Percentiles rank a stretch among this genome's conserved stretches.
phyloP scores from a whole-genome alignment of 2,113 vertebrate species.

The Pelecanus crispus region DNA sequence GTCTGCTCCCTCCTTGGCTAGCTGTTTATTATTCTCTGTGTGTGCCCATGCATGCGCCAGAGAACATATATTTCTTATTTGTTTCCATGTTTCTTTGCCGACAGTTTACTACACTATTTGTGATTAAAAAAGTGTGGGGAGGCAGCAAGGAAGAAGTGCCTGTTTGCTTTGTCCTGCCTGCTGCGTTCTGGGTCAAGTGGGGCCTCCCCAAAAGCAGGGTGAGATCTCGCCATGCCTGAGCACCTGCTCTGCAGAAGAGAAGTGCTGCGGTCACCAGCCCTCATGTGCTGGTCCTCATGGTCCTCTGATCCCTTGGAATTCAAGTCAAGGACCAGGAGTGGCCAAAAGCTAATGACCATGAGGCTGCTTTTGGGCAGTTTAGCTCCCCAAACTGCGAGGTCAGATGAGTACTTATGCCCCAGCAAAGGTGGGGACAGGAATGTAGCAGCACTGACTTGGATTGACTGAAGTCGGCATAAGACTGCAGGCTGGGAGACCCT shows the following conservation, averaged over 20 bases:
- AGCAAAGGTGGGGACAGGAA: background rate
- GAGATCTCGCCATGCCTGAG: background rate
- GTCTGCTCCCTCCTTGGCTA: background rate
- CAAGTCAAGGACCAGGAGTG: background rate
- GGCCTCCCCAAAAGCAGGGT: background rate
- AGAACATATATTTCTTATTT: background rate
- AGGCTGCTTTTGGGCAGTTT: background rate
- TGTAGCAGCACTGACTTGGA: background rate
- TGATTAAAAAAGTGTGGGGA: background rate
- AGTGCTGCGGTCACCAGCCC: background rate
- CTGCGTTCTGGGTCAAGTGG: background rate
- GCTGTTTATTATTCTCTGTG: background rate
- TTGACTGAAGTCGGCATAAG: background rate
- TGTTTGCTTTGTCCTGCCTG: background rate
- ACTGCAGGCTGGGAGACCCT: background rate
- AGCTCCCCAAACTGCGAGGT: background rate
- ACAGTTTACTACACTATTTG: background rate
- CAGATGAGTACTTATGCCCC: background rate
- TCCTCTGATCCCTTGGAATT: background rate
- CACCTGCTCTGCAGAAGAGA: background rate
- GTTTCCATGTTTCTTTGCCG: background rate
- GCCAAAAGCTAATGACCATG: background rate
- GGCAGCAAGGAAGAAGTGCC: background rate
- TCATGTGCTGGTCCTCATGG: rapidly evolving
- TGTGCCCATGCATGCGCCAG: background rate